Evolutionary conservation across 2,113 vertebrate genomes (phyloP).

Genomic region (Agapornis roseicollis): DNA sequence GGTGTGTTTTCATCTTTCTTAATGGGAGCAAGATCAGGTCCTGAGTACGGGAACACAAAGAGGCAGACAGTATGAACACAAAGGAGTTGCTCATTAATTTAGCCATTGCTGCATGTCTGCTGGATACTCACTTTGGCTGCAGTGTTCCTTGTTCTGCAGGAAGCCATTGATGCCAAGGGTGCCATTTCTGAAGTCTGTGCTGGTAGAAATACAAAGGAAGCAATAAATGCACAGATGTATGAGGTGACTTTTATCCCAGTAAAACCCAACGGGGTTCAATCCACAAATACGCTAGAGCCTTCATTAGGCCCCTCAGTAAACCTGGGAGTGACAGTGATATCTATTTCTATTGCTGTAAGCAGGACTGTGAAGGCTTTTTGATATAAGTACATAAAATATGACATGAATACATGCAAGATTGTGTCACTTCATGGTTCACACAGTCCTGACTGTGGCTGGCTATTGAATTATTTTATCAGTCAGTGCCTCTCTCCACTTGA

Average conservation of each 20-base stretch:
- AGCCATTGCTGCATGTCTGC: not conserved
- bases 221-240: not conserved
- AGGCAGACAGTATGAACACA: not conserved
- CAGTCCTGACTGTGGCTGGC: not conserved
- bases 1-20: conserved; percentile 40
- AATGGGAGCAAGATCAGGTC: conserved; percentile 33
- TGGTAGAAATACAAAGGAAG: not conserved
- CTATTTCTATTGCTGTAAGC: not conserved
- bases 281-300: not conserved
- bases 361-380: not conserved
- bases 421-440: not conserved
- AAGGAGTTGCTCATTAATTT: not conserved
- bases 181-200: fast-evolving
- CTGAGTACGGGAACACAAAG: not conserved
- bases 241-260: not conserved
- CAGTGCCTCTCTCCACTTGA: not conserved
- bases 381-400: not conserved
- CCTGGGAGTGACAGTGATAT: not conserved
- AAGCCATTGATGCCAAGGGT: not conserved
- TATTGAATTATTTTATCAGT: not conserved
- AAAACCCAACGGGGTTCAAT: not conserved
- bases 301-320: not conserved
- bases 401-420: not conserved
- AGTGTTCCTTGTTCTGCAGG: not conserved
- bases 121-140: not conserved